Conservation (phyloP, 2,888 invertebrate species). For the Agriotes lineatus region DNA sequence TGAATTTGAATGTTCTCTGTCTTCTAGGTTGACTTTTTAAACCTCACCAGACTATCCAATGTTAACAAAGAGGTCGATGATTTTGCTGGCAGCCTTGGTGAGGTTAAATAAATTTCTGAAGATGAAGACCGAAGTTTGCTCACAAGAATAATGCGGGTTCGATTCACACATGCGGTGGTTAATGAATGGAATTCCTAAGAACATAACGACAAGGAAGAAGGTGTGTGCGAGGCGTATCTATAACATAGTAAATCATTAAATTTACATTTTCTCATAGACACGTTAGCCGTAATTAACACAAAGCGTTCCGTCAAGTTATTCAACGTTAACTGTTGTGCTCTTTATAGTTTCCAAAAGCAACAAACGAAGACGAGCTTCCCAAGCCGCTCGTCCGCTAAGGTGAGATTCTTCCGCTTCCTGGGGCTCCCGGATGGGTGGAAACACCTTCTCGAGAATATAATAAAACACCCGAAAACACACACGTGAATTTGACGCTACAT, state of each 20-base stretch:
- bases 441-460: slow-evolving; percentile 15
- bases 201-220: slow-evolving; percentile 38
- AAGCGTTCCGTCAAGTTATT: slow-evolving; percentile 30
- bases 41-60: no score
- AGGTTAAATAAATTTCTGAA: no score
- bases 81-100: no score
- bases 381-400: not conserved
- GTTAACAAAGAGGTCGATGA: no score
- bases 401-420: not conserved
- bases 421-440: not conserved
- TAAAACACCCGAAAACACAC: slow-evolving; percentile 22
- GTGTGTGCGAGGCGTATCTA: slow-evolving; percentile 38
- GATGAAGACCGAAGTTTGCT: no score
- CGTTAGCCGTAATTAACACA: slow-evolving; percentile 24
- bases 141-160: slow-evolving; percentile 6
- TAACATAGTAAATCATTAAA: slow-evolving; percentile 38
- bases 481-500: slow-evolving; percentile 29
- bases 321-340: slow-evolving; percentile 22
- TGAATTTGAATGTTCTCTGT: no score
- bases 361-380: slow-evolving; percentile 5
- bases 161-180: slow-evolving; percentile 34
- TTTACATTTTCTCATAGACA: slow-evolving; percentile 40
- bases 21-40: no score
- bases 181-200: slow-evolving; percentile 41
- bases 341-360: slow-evolving; percentile 21